phyloP scores from a whole-genome alignment of 2,888 invertebrate genomes.

The Tenthredo notha region DNA sequence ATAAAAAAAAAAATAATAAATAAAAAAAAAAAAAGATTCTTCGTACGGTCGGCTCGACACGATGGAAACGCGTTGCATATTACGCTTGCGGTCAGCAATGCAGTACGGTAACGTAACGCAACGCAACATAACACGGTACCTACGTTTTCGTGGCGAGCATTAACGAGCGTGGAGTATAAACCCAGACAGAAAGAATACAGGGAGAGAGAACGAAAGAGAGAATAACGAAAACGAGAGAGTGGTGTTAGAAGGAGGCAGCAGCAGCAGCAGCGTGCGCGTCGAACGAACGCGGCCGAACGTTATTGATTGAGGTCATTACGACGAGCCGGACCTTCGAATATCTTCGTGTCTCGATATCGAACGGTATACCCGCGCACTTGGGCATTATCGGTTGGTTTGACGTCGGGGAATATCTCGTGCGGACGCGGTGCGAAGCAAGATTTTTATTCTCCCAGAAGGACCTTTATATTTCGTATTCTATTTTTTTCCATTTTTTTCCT shows the following conservation, averaged over 20 bases:
- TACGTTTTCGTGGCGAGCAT: conserved; percentile 35
- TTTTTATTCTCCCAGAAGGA: conserved; percentile 48
- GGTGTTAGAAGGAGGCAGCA: conserved; percentile 34
- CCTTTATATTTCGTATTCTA: conserved; percentile 25
- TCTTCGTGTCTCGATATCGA: conserved; percentile 51
- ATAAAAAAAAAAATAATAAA: background rate
- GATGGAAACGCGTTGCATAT: conserved; percentile 31
- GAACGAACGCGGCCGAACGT: conserved; percentile 48
- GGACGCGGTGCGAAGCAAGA: conserved; percentile 5
- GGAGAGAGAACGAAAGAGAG: background rate
- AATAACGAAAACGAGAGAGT: conserved; percentile 11
- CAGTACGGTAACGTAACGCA: conserved; percentile 6
- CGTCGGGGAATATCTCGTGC: conserved; percentile 17
- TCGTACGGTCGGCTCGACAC: conserved; percentile 10
- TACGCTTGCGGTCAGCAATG: conserved; percentile 22
- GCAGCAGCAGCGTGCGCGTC: conserved; percentile 15
- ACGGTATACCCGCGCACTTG: conserved; percentile 42
- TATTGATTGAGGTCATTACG: conserved; percentile 54
- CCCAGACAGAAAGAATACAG: background rate
- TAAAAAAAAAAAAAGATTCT: background rate
- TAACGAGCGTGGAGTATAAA: conserved; percentile 30
- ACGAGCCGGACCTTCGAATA: conserved; percentile 52
- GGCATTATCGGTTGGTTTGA: conserved; percentile 44
- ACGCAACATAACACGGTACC: conserved; percentile 14
- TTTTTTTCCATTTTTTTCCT: background rate